A percentile compares a stretch with the other conserved stretches of the same genome.
These are phyloP conservation scores for Zaprionus taronus DNA, from an alignment of 1,140 invertebrate species.

Conservation along the genomic window DNA sequence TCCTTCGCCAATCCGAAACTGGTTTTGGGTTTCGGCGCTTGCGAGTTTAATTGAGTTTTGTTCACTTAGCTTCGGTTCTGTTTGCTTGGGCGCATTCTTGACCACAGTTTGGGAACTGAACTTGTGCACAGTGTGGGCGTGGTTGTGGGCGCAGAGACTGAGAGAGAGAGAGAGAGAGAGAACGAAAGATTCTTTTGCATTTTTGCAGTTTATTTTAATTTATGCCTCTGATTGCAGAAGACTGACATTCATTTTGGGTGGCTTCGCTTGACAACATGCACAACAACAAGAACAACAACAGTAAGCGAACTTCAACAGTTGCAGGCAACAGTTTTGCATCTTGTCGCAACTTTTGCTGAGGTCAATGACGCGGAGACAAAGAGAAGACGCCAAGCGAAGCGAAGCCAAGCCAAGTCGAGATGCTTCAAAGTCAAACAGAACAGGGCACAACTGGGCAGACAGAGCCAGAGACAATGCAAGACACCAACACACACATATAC, in stretches of 20 bases:
- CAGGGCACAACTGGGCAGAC: conserved; percentile 19
- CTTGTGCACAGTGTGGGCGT: conserved; percentile 30
- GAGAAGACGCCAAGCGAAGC: conserved; percentile 14
- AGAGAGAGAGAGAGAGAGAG: not conserved
- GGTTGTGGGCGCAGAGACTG: not conserved
- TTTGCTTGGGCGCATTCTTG: conserved; percentile 43
- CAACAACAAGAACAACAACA: not conserved
- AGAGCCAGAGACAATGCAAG: conserved; percentile 31
- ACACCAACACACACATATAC: conserved; percentile 18
- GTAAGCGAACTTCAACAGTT: conserved; percentile 15
- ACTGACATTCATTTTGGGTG: conserved; percentile 57
- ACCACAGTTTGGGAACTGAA: conserved; percentile 31
- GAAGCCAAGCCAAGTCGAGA: conserved; percentile 23
- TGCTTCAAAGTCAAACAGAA: conserved; percentile 64
- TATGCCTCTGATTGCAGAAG: conserved; percentile 47
- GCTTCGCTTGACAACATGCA: not conserved
- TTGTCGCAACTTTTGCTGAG: conserved; percentile 28
- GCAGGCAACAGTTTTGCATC: conserved; percentile 5
- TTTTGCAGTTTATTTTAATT: conserved; percentile 67
- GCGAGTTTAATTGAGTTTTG: conserved; percentile 51
- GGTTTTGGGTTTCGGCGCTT: conserved; percentile 48
- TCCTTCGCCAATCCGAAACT: conserved; percentile 17
- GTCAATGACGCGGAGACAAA: conserved; percentile 69
- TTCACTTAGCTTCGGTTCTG: conserved; percentile 8
- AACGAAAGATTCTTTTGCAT: not conserved